Conservation (phyloP, 2,113 vertebrate genomes). For the Corydoras sp. region DNA sequence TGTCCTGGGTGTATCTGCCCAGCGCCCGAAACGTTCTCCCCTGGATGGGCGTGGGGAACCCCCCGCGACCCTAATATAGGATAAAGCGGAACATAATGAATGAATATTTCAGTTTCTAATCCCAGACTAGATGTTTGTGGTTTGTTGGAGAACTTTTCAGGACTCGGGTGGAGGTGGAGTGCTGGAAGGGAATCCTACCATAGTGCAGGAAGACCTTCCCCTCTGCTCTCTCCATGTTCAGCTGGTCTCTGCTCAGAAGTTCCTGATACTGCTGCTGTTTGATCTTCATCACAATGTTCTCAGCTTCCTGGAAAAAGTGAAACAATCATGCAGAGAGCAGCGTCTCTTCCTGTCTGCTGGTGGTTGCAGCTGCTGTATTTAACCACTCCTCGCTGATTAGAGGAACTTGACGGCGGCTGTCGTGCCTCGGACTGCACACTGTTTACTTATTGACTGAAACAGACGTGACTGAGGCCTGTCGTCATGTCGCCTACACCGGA, state of each 20-base stretch:
- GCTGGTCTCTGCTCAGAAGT: slow-evolving; percentile 83
- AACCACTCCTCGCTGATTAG: slow-evolving; percentile 15
- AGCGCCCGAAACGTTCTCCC: too few species aligned
- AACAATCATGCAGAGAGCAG: slow-evolving; percentile 42
- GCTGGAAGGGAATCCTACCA: slow-evolving; percentile 61
- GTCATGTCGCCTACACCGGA: too few species aligned
- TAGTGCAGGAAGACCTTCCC: slow-evolving; percentile 87
- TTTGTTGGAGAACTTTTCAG: too few species aligned
- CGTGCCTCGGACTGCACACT: neutral
- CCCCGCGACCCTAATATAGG: too few species aligned
- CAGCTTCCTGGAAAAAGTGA: slow-evolving; percentile 81
- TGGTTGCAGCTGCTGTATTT: slow-evolving; percentile 34
- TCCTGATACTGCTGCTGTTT: slow-evolving; percentile 89
- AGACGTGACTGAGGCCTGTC: too few species aligned
- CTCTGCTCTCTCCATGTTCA: slow-evolving; percentile 76
- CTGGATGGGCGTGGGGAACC: too few species aligned
- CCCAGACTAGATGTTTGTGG: too few species aligned
- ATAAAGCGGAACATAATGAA: too few species aligned
- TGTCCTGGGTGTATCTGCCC: too few species aligned
- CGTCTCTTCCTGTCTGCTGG: slow-evolving; percentile 47
- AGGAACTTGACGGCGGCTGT: slow-evolving; percentile 20
- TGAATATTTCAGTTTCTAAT: too few species aligned
- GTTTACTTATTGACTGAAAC: neutral
- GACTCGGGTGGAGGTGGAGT: too few species aligned
- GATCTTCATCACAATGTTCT: slow-evolving; percentile 89